These are phyloP conservation scores for Pseudomyrmex flavicornis DNA, from an alignment of 1,140 invertebrate species.

Conservation along the genomic window DNA sequence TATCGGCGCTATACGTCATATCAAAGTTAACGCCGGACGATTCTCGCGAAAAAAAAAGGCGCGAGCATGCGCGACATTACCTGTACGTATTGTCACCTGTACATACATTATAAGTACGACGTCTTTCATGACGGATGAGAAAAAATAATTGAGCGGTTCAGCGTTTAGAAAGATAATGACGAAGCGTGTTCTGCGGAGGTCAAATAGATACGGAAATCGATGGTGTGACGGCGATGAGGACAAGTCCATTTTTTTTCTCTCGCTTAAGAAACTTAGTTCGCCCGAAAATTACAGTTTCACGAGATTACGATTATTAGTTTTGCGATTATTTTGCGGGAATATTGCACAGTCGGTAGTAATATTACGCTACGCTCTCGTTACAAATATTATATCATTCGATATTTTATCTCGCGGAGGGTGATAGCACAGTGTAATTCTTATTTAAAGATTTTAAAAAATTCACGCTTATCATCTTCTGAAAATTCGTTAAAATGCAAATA, in stretches of 20 bases:
- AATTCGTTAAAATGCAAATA: too few relatives aligned
- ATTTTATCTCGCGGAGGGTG: neutral
- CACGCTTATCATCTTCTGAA: too few relatives aligned
- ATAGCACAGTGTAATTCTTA: too few relatives aligned
- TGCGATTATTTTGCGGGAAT: neutral
- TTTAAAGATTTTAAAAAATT: too few relatives aligned
- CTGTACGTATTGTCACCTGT: conserved; percentile 26
- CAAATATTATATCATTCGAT: neutral
- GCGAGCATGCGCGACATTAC: neutral
- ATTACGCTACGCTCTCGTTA: too few relatives aligned
- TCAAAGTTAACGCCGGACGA: conserved; percentile 30
- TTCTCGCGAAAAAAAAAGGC: conserved; percentile 5
- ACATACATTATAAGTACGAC: neutral
- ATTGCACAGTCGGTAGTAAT: neutral
- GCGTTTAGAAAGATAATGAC: conserved; percentile 38
- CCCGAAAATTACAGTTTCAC: neutral
- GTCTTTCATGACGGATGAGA: conserved; percentile 12
- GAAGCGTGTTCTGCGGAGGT: conserved; percentile 44
- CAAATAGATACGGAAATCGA: conserved; percentile 54
- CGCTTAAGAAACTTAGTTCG: neutral
- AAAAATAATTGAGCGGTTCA: conserved; percentile 19
- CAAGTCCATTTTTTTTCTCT: conserved; percentile 48
- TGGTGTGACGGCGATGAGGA: conserved; percentile 20
- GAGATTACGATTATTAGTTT: neutral
- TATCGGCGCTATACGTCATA: conserved; percentile 60